Conservation (phyloP, 2,888 invertebrate species). For the Drosophila melanocephala region DNA sequence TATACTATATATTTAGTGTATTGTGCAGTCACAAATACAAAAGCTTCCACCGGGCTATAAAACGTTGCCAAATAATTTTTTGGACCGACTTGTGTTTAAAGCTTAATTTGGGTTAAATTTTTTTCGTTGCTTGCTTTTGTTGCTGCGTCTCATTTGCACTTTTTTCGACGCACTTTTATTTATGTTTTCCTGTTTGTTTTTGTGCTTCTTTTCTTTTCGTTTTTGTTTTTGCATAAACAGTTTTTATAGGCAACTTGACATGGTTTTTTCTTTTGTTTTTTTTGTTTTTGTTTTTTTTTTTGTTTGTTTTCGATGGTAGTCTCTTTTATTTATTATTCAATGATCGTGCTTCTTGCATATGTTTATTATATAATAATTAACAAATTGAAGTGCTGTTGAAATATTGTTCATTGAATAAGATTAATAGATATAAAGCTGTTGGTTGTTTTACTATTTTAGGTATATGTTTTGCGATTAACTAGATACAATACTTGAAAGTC, state of each 20-base stretch:
- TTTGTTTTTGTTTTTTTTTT: too few relatives aligned
- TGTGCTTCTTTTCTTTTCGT: constrained; percentile 39
- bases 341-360: constrained; percentile 50
- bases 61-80: constrained; percentile 77
- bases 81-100: constrained; percentile 58
- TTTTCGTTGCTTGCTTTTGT: constrained; percentile 35
- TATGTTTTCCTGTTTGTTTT: constrained; percentile 67
- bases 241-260: constrained; percentile 68
- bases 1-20: constrained; percentile 14
- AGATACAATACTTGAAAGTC: not conserved
- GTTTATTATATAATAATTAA: constrained; percentile 69
- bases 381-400: constrained; percentile 54
- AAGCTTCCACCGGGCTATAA: constrained; percentile 63
- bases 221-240: constrained; percentile 53
- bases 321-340: constrained; percentile 67
- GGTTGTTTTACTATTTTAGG: constrained; percentile 1
- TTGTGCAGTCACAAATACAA: constrained; percentile 65
- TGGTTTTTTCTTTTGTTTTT: constrained; percentile 51
- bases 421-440: constrained; percentile 22
- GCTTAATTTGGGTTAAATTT: constrained; percentile 76
- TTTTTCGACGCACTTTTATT: constrained; percentile 75
- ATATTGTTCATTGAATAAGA: constrained; percentile 56
- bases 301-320: constrained; percentile 12
- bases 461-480: constrained; percentile 1
- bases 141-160: constrained; percentile 55